Conservation (phyloP, 1,140 invertebrate species). For the Neomicropteryx cornuta region DNA sequence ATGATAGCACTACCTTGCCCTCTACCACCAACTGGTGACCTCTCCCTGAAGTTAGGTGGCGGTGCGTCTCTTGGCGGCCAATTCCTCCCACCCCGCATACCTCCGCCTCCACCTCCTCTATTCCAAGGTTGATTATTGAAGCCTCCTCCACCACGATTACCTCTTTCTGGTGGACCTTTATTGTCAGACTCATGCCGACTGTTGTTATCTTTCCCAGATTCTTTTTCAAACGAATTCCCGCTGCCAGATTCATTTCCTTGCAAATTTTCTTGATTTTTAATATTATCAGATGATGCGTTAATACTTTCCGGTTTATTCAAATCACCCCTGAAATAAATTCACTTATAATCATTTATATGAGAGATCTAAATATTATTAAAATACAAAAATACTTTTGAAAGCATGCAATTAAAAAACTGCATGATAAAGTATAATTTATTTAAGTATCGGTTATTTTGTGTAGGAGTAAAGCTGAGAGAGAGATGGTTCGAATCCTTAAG, state of each 20-base stretch:
- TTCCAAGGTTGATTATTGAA: constrained; percentile 9
- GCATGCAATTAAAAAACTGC: too few relatives aligned
- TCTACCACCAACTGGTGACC: constrained; percentile 15
- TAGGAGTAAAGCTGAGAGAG: too few relatives aligned
- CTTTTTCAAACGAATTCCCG: constrained; percentile 16
- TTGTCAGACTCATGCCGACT: constrained; percentile 17
- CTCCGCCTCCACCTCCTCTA: constrained; percentile 14
- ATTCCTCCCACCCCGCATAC: constrained; percentile 4
- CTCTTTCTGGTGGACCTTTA: constrained; percentile 9
- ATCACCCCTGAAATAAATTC: background rate
- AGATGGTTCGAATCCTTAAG: too few relatives aligned
- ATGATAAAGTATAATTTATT: too few relatives aligned
- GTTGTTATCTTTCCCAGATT: constrained; percentile 19
- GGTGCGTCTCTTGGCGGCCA: constrained; percentile 3
- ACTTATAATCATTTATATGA: background rate
- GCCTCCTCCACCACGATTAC: constrained; percentile 9
- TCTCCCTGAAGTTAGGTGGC: constrained; percentile 12
- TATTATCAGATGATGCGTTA: background rate
- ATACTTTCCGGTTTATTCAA: background rate
- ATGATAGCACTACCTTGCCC: constrained; percentile 11
- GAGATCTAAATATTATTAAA: background rate
- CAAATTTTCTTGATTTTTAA: constrained; percentile 7
- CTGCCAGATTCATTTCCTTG: constrained; percentile 6
- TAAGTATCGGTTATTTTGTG: too few relatives aligned
- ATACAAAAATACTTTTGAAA: too few relatives aligned